Percentiles rank a stretch among this genome's conserved stretches.
phyloP scores from a whole-genome alignment of 2,888 invertebrate species.

The Sesamia inferens region DNA sequence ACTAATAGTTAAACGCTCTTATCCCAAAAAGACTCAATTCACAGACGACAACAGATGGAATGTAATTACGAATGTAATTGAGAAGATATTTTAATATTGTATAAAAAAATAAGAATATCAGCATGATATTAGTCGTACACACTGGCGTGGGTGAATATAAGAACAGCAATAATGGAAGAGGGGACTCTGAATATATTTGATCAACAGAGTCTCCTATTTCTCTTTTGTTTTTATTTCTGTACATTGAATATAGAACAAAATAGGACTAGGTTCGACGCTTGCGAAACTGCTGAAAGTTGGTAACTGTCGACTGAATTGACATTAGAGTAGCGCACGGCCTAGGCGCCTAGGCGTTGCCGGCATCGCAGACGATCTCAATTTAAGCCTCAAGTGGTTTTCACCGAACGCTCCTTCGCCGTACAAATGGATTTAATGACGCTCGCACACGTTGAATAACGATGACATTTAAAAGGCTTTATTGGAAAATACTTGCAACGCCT shows the following conservation, averaged over 20 bases:
- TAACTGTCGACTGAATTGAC: slow-evolving; percentile 72
- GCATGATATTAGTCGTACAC: slow-evolving; percentile 33
- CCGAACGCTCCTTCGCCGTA: slow-evolving; percentile 74
- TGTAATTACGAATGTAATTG: slow-evolving; percentile 41
- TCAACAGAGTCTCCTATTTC: slow-evolving; percentile 1
- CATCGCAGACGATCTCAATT: slow-evolving; percentile 83
- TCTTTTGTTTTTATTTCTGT: slow-evolving; percentile 44
- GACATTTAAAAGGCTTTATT: slow-evolving; percentile 77
- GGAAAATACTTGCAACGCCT: slow-evolving; percentile 76
- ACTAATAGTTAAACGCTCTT: slow-evolving; percentile 28
- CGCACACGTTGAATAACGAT: slow-evolving; percentile 80
- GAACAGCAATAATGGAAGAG: slow-evolving; percentile 26
- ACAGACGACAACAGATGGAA: slow-evolving; percentile 28
- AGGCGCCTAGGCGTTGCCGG: slow-evolving; percentile 43
- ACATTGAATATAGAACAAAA: slow-evolving; percentile 42
- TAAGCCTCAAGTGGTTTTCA: slow-evolving; percentile 83
- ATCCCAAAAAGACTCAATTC: slow-evolving; percentile 27
- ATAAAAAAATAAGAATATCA: slow-evolving; percentile 35
- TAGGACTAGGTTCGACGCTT: slow-evolving; percentile 52
- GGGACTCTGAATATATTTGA: slow-evolving; percentile 40
- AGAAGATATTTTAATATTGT: slow-evolving; percentile 46
- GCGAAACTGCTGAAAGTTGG: slow-evolving; percentile 62
- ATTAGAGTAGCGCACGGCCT: slow-evolving; percentile 57
- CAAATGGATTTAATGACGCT: slow-evolving; percentile 85
- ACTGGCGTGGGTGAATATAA: slow-evolving; percentile 42